Evolutionary conservation across 2,797 vertebrate species (phyloP).

Genomic region (Anas bahamensis): DNA sequence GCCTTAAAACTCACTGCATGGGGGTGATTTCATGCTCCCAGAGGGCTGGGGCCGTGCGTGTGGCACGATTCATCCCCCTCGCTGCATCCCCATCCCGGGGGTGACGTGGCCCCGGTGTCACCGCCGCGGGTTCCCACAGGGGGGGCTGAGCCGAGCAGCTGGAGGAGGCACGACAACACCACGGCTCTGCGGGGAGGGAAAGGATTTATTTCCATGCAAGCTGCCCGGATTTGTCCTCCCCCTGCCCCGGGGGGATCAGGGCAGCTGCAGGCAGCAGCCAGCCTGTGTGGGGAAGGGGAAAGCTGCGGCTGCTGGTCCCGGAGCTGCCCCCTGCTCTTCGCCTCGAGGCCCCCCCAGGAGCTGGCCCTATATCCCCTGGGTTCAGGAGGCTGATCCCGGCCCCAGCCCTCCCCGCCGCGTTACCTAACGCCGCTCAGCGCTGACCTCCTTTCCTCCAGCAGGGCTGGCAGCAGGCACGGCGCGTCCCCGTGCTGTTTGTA

Average conservation of each 20-base stretch:
- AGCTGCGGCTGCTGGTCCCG: neutral
- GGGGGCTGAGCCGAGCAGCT: rapidly evolving
- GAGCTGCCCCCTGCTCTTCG: rapidly evolving
- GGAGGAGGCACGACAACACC: neutral
- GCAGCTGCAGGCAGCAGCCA: neutral
- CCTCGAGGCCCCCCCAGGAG: neutral
- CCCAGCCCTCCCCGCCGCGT: neutral
- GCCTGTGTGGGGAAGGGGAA: neutral
- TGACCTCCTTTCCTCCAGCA: neutral
- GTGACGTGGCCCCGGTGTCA: neutral
- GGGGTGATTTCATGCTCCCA: rapidly evolving
- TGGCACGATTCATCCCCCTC: rapidly evolving
- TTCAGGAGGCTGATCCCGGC: neutral
- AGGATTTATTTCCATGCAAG: slow-evolving; percentile 37
- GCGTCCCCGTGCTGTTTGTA: neutral
- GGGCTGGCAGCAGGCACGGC: neutral
- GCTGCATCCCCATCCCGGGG: rapidly evolving
- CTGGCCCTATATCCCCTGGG: neutral
- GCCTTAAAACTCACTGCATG: neutral
- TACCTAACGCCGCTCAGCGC: neutral
- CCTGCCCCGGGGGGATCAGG: neutral
- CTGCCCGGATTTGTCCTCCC: neutral
- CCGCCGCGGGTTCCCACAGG: neutral
- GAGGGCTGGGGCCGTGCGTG: rapidly evolving
- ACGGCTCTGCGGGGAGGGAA: neutral